These are phyloP conservation scores for Scyliorhinus canicula DNA, from an alignment of 2,797 vertebrate genomes.

Conservation along the genomic window DNA sequence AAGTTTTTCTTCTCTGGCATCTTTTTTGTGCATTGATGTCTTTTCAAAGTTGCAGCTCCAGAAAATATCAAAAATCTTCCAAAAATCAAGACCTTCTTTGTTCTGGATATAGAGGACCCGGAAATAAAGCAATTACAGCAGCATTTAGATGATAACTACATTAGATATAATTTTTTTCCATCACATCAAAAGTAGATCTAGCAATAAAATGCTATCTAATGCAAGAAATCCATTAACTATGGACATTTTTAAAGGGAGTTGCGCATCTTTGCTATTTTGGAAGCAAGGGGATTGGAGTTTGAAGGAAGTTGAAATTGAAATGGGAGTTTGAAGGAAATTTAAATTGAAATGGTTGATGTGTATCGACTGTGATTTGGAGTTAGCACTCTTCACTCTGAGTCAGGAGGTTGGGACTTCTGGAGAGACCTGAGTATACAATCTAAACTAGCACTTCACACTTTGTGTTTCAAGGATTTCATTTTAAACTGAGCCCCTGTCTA, in stretches of 20 bases:
- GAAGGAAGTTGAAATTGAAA: too few species aligned
- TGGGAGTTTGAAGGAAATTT: not conserved
- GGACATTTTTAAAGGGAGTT: not conserved
- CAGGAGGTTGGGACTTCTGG: not conserved
- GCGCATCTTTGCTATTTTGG: not conserved
- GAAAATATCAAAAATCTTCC: not conserved
- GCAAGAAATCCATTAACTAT: not conserved
- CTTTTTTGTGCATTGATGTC: not conserved
- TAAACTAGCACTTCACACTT: not conserved
- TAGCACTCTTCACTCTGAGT: not conserved
- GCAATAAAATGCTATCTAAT: constrained; percentile 4
- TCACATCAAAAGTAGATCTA: not conserved
- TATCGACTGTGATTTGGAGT: not conserved
- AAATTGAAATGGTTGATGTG: not conserved
- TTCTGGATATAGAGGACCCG: not conserved
- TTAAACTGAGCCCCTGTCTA: not conserved
- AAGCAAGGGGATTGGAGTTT: not conserved
- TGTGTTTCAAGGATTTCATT: too few species aligned
- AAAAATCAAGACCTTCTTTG: not conserved
- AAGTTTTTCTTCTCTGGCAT: not conserved
- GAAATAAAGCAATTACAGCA: not conserved
- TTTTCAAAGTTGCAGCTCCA: not conserved
- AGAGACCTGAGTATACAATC: not conserved
- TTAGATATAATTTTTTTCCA: not conserved
- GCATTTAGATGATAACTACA: not conserved